Evolutionary conservation across 2,113 vertebrate genomes (phyloP).

Genomic region (Jacana jacana): DNA sequence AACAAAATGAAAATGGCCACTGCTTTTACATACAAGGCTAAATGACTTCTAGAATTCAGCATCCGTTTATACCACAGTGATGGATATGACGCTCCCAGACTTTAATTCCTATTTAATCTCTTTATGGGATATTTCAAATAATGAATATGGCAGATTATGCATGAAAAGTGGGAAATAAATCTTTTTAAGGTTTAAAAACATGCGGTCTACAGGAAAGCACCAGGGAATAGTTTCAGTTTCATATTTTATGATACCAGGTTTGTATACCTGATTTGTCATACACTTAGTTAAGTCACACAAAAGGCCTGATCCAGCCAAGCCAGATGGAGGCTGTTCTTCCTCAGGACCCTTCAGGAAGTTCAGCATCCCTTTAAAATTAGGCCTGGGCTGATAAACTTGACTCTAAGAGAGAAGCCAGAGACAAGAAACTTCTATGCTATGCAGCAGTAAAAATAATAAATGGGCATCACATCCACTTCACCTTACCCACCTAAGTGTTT

Average conservation of each 20-base stretch:
- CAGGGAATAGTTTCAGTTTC: conserved; percentile 21
- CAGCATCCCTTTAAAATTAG: background rate
- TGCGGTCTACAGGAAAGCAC: conserved; percentile 36
- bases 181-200: conserved; percentile 50
- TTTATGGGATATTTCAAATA: conserved; percentile 69
- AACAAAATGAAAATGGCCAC: conserved; percentile 35
- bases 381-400: background rate
- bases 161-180: conserved; percentile 62
- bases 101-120: conserved; percentile 73
- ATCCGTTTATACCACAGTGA: conserved; percentile 55
- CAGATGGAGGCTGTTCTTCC: background rate
- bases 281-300: background rate
- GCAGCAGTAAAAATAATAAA: background rate
- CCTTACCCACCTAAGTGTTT: background rate
- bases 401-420: background rate
- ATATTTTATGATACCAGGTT: conserved; percentile 18
- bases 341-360: background rate
- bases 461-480: background rate
- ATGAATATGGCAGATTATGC: conserved; percentile 65
- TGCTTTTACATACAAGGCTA: conserved; percentile 20
- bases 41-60: conserved; percentile 4
- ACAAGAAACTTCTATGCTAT: background rate
- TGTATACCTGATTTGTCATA: conserved; percentile 30
- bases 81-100: conserved; percentile 51
- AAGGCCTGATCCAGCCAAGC: background rate